Conservation (phyloP, 2,113 vertebrate species). For the Phrynosoma blainvillii region DNA sequence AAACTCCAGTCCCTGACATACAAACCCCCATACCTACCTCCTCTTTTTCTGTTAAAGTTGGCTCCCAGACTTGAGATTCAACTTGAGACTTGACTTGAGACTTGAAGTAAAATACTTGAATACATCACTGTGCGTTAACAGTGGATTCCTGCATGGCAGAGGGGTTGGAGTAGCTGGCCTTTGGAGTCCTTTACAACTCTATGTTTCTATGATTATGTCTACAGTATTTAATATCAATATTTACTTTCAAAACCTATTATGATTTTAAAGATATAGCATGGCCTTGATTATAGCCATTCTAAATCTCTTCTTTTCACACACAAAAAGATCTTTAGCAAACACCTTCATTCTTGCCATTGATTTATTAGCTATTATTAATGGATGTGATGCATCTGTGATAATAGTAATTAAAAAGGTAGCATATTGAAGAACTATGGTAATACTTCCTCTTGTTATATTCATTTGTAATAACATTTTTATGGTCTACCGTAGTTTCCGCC, state of each 20-base stretch:
- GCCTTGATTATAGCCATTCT: background rate
- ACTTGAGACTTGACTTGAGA: no score
- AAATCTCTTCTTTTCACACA: background rate
- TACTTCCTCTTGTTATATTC: background rate
- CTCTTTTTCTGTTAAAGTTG: no score
- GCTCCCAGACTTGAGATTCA: no score
- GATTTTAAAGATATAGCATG: background rate
- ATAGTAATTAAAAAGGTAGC: background rate
- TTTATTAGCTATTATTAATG: background rate
- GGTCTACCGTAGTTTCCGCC: slow-evolving; percentile 17
- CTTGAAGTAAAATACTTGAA: no score
- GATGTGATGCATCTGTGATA: background rate
- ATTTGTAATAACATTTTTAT: background rate
- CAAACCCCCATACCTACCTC: no score
- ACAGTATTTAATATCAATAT: background rate
- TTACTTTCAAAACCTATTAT: background rate
- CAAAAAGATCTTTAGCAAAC: no score
- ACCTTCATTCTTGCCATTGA: background rate
- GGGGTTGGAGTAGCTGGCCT: no score
- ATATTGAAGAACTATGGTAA: background rate
- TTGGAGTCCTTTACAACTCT: no score
- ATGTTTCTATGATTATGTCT: no score
- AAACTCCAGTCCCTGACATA: no score
- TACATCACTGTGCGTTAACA: no score
- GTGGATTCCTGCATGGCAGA: no score